These are phyloP conservation scores for Osmerus mordax DNA, from an alignment of 2,113 vertebrate genomes.

Conservation along the genomic window DNA sequence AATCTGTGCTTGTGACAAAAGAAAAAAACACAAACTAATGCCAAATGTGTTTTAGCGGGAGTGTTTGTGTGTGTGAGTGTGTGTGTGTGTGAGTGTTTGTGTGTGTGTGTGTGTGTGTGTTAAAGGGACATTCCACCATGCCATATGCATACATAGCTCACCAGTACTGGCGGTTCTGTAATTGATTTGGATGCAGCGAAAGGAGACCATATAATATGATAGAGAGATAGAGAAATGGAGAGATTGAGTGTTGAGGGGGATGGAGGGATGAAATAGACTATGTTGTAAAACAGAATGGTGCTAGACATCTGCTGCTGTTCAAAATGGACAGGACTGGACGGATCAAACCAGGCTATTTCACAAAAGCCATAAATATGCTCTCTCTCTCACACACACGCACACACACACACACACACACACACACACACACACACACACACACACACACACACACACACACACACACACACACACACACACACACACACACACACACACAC, in stretches of 20 bases:
- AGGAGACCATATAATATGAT: constrained; percentile 37
- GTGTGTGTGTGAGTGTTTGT: no score
- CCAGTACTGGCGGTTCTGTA: constrained; percentile 25
- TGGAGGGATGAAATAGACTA: no score
- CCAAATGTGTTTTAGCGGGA: not conserved
- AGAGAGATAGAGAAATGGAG: constrained; percentile 37
- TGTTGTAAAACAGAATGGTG: constrained; percentile 38
- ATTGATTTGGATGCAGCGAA: constrained; percentile 57
- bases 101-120: not conserved
- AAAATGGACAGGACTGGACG: constrained; percentile 28
- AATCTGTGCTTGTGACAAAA: not conserved
- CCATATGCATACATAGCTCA: constrained; percentile 38
- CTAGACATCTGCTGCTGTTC: constrained; percentile 53
- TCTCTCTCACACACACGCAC: no score
- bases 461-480: no score
- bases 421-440: no score
- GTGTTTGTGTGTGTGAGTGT: not conserved
- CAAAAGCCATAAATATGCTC: constrained; percentile 23
- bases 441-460: no score
- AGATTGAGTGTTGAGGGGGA: constrained; percentile 10
- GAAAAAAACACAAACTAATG: not conserved
- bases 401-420: no score
- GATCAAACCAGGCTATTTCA: not conserved
- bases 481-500: no score
- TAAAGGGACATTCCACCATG: not conserved